Percentiles rank a stretch among this genome's conserved stretches.
Conservation (phyloP, 2,888 invertebrate species). For the Labia minor region DNA sequence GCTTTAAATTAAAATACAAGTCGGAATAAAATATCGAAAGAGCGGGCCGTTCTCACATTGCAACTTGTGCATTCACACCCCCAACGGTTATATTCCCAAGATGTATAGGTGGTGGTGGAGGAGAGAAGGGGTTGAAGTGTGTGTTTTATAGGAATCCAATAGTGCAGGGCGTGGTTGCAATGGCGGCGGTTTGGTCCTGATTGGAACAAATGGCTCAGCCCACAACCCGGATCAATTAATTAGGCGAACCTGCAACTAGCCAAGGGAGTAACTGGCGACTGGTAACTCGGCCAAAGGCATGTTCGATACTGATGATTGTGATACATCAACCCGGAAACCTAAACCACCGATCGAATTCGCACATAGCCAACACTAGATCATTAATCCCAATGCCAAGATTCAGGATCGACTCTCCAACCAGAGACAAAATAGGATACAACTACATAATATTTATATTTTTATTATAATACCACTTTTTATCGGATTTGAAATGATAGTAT, state of each 20-base stretch:
- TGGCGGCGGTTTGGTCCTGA: slow-evolving; percentile 13
- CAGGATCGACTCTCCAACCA: too few species aligned
- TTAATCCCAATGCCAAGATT: too few species aligned
- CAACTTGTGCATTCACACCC: neutral
- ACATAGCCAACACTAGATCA: too few species aligned
- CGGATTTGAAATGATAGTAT: too few species aligned
- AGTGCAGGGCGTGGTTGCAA: slow-evolving; percentile 4
- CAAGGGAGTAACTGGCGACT: neutral
- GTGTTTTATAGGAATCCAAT: slow-evolving; percentile 13
- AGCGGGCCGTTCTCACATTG: neutral
- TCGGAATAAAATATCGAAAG: neutral
- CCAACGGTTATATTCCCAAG: too few species aligned
- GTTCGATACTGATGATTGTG: slow-evolving; percentile 5
- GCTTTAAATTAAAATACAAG: neutral
- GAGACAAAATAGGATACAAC: too few species aligned
- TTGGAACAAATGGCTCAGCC: slow-evolving; percentile 7
- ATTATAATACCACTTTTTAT: too few species aligned
- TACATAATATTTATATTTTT: too few species aligned
- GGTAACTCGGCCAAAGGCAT: neutral
- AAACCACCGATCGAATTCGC: neutral
- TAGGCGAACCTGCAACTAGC: slow-evolving; percentile 8
- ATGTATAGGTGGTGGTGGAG: too few species aligned
- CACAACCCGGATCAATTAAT: neutral
- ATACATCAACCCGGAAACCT: slow-evolving; percentile 19
- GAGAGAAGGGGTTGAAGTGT: neutral